Evolutionary conservation across 2,797 vertebrate species (phyloP), one percentile per base, ranked within the genome.

Genomic region (Falco concolor): DNA sequence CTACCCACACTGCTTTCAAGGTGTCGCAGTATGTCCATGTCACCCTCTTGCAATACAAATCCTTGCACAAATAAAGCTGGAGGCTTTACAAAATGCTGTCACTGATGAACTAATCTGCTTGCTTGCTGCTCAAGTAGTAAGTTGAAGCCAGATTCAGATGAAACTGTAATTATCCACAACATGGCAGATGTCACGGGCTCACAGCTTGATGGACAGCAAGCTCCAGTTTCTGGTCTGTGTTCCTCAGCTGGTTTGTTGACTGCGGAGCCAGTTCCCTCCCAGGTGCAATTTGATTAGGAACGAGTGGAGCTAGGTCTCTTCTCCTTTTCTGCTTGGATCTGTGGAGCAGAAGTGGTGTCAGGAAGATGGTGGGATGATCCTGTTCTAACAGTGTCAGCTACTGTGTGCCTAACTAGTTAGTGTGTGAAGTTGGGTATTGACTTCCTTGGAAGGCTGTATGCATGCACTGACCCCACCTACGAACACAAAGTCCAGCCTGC

Each of bases 271-370:
- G 9, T 59, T 73, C 38, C 8, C 20, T 50, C n/a, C 40, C 34
- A 49, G 9, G 12, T 54, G 16, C 23, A 32, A 7, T 45, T 42
- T 13, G 28, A 25, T 64, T 28, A 56, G n/a, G 61, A 74, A 54
- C 0, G 2, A 72, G 22, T n/a, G 36, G 61, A 70, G 20, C 45
- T 2, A 0, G 5, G 3, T 73, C 32, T 49, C 34, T 70, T 4
- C 15, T 19, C 10, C 10, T 59, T 27, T 6, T 49, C 34, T 90
- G 14, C 59, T 72, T 54, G 42, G 63, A 54, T 61, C 27, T 2
- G 0, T 49, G 50, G 27, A 84, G 34, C 32, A 74, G 47, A 57
- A 73, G 18, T 12, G 36, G 30, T 52, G 9, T 47, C 27, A 57
- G 67, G 10, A 56, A 34, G 15, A 16, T 5, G 56, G 9, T 40